Conservation (phyloP, 1,140 invertebrate species). For the Calephelis virginiensis region DNA sequence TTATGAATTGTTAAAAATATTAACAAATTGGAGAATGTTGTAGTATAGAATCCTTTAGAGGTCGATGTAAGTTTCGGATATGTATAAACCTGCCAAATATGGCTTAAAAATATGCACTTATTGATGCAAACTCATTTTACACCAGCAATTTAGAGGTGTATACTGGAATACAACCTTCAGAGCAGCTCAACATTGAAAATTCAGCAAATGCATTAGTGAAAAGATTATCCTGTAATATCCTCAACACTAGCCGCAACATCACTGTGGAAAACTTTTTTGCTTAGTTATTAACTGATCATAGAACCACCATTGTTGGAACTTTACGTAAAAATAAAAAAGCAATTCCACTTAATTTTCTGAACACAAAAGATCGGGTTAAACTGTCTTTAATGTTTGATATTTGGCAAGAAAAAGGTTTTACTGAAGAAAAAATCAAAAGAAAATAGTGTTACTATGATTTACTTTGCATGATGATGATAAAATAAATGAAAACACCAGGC, state of each 20-base stretch:
- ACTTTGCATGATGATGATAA: too few relatives aligned
- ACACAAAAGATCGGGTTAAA: too few relatives aligned
- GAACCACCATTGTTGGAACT: too few relatives aligned
- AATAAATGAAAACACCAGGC: too few relatives aligned
- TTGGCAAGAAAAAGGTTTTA: too few relatives aligned
- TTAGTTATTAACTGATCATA: too few relatives aligned
- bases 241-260: constrained; percentile 9
- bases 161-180: not conserved
- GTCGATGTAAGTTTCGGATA: constrained; percentile 12
- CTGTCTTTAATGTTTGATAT: too few relatives aligned
- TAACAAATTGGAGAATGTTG: constrained; percentile 12
- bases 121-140: constrained; percentile 2
- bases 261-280: constrained; percentile 5
- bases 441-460: too few relatives aligned
- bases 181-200: constrained; percentile 9
- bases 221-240: not conserved
- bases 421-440: too few relatives aligned
- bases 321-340: too few relatives aligned
- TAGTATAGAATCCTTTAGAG: not conserved
- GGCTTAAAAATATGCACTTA: not conserved
- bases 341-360: too few relatives aligned
- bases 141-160: constrained; percentile 18
- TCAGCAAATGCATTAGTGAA: constrained; percentile 8
- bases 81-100: constrained; percentile 15
- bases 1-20: not conserved